Conservation (phyloP, 2,113 vertebrate genomes). For the Clupea harengus region DNA sequence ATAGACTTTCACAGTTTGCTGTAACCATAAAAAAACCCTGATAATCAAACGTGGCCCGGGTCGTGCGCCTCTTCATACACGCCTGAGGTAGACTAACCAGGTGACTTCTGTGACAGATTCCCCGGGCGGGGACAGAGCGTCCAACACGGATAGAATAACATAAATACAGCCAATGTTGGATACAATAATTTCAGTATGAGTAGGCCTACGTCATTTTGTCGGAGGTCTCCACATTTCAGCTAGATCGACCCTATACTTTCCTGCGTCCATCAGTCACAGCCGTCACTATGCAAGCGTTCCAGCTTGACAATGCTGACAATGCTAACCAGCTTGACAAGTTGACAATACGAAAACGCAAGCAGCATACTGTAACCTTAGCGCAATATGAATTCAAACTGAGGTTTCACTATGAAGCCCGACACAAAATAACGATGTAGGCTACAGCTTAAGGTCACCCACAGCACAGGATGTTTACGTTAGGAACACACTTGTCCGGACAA, state of each 20-base stretch:
- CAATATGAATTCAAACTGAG: background rate
- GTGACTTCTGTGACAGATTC: background rate
- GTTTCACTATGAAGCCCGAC: background rate
- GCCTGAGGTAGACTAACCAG: background rate
- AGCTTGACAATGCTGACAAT: too few species aligned
- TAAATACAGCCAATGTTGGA: background rate
- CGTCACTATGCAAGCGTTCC: too few species aligned
- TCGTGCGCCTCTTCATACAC: background rate
- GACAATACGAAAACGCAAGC: background rate
- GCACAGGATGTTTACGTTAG: background rate
- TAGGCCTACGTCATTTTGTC: background rate
- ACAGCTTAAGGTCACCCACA: conserved; percentile 1
- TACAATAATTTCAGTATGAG: background rate
- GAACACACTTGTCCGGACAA: background rate
- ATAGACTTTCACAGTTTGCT: background rate
- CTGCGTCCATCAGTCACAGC: too few species aligned
- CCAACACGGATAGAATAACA: background rate
- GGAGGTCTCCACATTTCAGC: background rate
- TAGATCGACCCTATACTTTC: too few species aligned
- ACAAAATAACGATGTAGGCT: background rate
- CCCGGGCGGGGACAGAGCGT: background rate
- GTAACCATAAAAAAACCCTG: background rate
- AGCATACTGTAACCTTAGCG: background rate
- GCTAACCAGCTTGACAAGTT: background rate
- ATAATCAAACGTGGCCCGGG: background rate